These are phyloP conservation scores for Clunio marinus DNA, from an alignment of 2,888 invertebrate species.

Conservation along the genomic window DNA sequence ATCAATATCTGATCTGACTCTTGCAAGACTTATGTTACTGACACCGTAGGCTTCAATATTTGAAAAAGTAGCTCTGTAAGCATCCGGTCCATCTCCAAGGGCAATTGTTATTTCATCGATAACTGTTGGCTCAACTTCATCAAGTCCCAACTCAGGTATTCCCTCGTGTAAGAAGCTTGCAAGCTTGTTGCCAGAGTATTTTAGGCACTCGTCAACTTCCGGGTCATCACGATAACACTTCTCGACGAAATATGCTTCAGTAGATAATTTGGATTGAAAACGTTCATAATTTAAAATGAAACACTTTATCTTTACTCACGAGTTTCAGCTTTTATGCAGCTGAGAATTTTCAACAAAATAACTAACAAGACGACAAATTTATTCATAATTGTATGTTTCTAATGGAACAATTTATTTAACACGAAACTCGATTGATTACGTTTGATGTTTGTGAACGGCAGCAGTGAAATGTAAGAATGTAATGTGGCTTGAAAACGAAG, in stretches of 20 bases:
- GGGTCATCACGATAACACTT: slow-evolving; percentile 68
- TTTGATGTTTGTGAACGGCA: neutral
- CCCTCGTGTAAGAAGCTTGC: slow-evolving; percentile 68
- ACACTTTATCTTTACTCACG: neutral
- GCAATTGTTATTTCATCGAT: slow-evolving; percentile 53
- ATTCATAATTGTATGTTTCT: neutral
- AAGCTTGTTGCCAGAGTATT: slow-evolving; percentile 69
- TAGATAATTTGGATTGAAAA: neutral
- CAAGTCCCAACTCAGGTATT: slow-evolving; percentile 67
- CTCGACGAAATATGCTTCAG: slow-evolving; percentile 66
- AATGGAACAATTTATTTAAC: neutral
- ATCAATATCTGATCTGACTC: slow-evolving; percentile 72
- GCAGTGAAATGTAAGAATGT: neutral
- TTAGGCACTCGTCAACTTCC: slow-evolving; percentile 67
- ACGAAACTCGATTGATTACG: neutral
- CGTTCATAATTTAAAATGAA: neutral
- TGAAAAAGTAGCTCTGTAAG: slow-evolving; percentile 74
- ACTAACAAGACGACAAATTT: neutral
- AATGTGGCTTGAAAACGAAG: slow-evolving; percentile 12
- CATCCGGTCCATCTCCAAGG: slow-evolving; percentile 74
- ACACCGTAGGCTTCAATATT: slow-evolving; percentile 75
- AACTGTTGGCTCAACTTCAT: slow-evolving; percentile 52
- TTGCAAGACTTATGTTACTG: slow-evolving; percentile 72
- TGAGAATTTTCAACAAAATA: neutral
- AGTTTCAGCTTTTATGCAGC: neutral